Conservation (phyloP, 1,140 invertebrate genomes). For the Berghia stephanieae region DNA sequence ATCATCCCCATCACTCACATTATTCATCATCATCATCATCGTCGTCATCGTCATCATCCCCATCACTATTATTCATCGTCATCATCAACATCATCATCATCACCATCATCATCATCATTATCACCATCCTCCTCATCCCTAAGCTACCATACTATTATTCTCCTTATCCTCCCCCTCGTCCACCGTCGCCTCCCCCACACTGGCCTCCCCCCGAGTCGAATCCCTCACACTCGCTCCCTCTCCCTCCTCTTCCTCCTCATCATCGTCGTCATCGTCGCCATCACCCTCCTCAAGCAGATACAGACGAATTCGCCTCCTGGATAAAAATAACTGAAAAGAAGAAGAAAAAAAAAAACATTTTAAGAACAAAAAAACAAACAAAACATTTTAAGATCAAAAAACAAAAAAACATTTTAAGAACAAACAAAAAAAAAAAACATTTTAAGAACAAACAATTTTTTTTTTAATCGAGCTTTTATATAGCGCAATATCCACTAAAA, state of each 20-base stretch:
- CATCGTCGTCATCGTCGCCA: constrained; percentile 28
- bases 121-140: neutral
- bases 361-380: too few relatives aligned
- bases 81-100: constrained; percentile 8
- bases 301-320: constrained; percentile 19
- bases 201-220: constrained; percentile 6
- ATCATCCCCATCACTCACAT: neutral
- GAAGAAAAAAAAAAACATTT: neutral
- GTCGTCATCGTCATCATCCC: neutral
- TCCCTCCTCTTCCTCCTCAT: constrained; percentile 17
- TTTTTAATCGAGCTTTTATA: too few relatives aligned
- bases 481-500: too few relatives aligned
- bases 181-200: neutral
- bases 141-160: constrained; percentile 8
- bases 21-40: neutral
- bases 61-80: neutral
- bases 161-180: constrained; percentile 8
- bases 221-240: too few relatives aligned
- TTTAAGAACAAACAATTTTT: too few relatives aligned
- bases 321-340: constrained; percentile 11
- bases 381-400: too few relatives aligned
- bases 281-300: constrained; percentile 26
- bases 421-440: too few relatives aligned
- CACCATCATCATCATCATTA: neutral
- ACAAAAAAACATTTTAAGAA: too few relatives aligned